Evolutionary conservation across 2,888 invertebrate species (phyloP).

Genomic region (Cheilosia variabilis): DNA sequence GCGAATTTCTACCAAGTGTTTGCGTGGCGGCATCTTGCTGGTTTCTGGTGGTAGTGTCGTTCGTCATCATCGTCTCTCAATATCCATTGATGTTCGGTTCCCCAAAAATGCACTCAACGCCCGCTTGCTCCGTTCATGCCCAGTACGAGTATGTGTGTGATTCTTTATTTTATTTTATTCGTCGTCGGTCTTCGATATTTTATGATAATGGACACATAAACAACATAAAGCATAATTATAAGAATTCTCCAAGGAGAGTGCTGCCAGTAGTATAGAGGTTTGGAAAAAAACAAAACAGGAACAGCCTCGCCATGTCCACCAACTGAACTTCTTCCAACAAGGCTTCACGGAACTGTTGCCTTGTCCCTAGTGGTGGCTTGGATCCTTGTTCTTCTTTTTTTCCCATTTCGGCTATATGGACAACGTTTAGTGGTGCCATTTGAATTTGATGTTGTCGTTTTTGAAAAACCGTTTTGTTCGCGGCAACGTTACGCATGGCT

Average conservation of each 20-base stretch:
- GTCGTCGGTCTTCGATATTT: constrained; percentile 72
- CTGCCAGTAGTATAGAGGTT: constrained; percentile 16
- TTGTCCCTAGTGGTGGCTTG: constrained; percentile 32
- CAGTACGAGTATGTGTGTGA: constrained; percentile 12
- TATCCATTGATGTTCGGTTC: constrained; percentile 61
- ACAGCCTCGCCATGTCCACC: constrained; percentile 13
- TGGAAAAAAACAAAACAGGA: not conserved
- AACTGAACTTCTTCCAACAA: constrained; percentile 55
- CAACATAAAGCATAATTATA: constrained; percentile 76
- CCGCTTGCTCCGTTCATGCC: constrained; percentile 9
- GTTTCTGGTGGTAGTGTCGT: constrained; percentile 34
- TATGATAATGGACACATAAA: constrained; percentile 76
- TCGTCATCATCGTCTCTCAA: constrained; percentile 59
- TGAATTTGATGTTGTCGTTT: constrained; percentile 74
- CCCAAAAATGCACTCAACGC: constrained; percentile 30
- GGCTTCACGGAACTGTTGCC: constrained; percentile 22
- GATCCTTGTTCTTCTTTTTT: constrained; percentile 32
- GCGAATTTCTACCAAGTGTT: constrained; percentile 63
- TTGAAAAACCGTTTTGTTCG: constrained; percentile 74
- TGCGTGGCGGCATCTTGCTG: constrained; percentile 40
- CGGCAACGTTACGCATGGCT: constrained; percentile 74
- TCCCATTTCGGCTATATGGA: constrained; percentile 31
- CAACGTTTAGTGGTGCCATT: constrained; percentile 71
- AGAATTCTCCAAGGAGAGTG: constrained; percentile 69
- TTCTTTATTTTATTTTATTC: constrained; percentile 59